Base-by-base conservation (phyloP, 2,113 vertebrate species). In the Mus pahari region DNA sequence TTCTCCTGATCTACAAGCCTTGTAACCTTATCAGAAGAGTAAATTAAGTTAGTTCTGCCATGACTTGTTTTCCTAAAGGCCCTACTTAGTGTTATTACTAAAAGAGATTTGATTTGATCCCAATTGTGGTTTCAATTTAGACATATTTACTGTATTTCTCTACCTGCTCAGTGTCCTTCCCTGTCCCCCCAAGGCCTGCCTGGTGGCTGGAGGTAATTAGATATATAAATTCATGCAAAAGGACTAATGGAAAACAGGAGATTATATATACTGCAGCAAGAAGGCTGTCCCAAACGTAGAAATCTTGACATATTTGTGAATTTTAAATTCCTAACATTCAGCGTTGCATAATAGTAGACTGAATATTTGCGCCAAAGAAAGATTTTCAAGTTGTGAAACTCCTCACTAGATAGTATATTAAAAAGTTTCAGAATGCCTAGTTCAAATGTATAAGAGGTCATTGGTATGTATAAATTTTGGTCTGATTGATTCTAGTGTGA, bases 51-150 rank as follows among this genome's bases (percentile, higher is more conserved):
- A 96, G 83, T 97, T 96, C 94, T 95, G 95, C 96, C 96, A 95
- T 97, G 96, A 94, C 95, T 97, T 95, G 95, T 97, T 96, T 98
- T 98, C 93, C 93, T 97, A 98, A 96, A 97, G 97, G 95, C 93
- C 92, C 97, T 97, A 97, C 94, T 97, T 98, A 97, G 97, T 97
- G 92, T 97, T 98, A 96, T 98, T 97, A 98, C 96, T 97, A 97
- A 97, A 96, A 97, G 74, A 95, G 83, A 98, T 96, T 98, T 98
- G 97, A 98, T 97, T 97, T 97, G 55, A 97, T 92, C 36, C 96
- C 94, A 97, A 97, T 92, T 95, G 97, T 68, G 93, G 94, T 97
- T 97, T 95, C 96, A 96, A 96, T 96, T 97, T 97, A 96, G 93
- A 95, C 84, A 95, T 97, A 96, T 96, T 97, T 97, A 97, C 95